Evolutionary conservation across 2,888 invertebrate genomes (phyloP).

Genomic region (Deilephila elpenor): DNA sequence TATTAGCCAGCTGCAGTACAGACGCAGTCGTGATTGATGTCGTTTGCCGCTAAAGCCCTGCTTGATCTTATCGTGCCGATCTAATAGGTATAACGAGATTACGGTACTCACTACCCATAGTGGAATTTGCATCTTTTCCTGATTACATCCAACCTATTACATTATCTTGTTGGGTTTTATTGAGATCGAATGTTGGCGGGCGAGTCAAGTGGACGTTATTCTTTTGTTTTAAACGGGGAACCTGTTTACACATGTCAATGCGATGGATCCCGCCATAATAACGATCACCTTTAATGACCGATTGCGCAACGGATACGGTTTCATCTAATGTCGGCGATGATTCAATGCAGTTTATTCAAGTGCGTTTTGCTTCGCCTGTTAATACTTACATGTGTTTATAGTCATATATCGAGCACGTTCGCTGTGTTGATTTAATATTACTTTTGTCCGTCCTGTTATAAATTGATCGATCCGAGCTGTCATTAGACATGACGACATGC

Average conservation of each 20-base stretch:
- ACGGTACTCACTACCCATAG: constrained; percentile 59
- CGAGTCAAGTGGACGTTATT: constrained; percentile 12
- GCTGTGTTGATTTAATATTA: constrained; percentile 4
- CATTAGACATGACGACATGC: constrained; percentile 17
- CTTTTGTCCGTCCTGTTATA: constrained; percentile 6
- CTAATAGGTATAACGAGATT: constrained; percentile 77
- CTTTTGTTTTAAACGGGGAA: constrained; percentile 1
- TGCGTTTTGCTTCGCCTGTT: constrained; percentile 43
- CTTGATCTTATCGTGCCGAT: constrained; percentile 69
- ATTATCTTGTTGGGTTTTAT: constrained; percentile 9
- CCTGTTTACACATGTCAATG: constrained; percentile 21
- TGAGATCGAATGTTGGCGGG: background rate
- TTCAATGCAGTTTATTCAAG: constrained; percentile 60
- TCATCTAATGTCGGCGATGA: constrained; percentile 65
- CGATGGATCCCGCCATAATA: constrained; percentile 38
- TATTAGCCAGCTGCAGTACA: constrained; percentile 23
- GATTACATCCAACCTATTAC: constrained; percentile 32
- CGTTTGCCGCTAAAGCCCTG: constrained; percentile 64
- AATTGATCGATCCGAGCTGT: background rate
- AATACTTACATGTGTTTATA: constrained; percentile 8
- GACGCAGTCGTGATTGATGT: constrained; percentile 74
- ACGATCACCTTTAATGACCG: constrained; percentile 66
- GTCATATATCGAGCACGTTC: constrained; percentile 19
- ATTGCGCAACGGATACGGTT: constrained; percentile 67
- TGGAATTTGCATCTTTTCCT: constrained; percentile 65